Conservation (phyloP, 2,888 invertebrate species). For the Mimumesa dahlbomi region DNA sequence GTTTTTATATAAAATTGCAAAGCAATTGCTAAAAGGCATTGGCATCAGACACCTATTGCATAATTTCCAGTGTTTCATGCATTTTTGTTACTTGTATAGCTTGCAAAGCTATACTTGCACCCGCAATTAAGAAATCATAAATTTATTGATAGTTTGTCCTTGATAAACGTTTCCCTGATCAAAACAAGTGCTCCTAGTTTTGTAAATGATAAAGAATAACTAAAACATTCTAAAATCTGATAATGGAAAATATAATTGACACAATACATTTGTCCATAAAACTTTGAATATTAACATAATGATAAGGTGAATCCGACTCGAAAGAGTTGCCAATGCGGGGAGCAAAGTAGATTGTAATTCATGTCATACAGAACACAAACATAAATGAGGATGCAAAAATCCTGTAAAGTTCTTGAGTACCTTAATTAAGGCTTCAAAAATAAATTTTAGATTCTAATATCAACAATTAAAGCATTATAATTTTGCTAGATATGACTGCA, state of each 20-base stretch:
- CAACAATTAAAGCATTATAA: slow-evolving; percentile 8
- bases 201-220: too few relatives aligned
- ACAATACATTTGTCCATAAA: neutral
- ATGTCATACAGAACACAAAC: slow-evolving; percentile 1
- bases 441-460: neutral
- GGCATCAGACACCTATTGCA: slow-evolving; percentile 43
- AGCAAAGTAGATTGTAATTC: slow-evolving; percentile 13
- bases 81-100: slow-evolving; percentile 32
- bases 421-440: too few relatives aligned
- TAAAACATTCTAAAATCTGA: neutral
- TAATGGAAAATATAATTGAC: neutral
- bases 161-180: slow-evolving; percentile 17
- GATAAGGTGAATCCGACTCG: slow-evolving; percentile 5
- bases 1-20: slow-evolving; percentile 47
- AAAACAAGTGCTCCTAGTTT: too few relatives aligned
- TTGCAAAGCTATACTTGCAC: slow-evolving; percentile 19
- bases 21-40: slow-evolving; percentile 49
- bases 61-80: slow-evolving; percentile 56
- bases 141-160: slow-evolving; percentile 22
- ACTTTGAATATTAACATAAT: neutral
- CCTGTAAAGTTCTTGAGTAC: neutral
- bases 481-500: neutral
- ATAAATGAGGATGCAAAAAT: neutral
- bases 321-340: slow-evolving; percentile 30
- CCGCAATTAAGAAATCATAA: slow-evolving; percentile 24